Evolutionary conservation across 2,113 vertebrate genomes (phyloP), one percentile per base, ranked within the genome.

Genomic region (Amazona guildingii): DNA sequence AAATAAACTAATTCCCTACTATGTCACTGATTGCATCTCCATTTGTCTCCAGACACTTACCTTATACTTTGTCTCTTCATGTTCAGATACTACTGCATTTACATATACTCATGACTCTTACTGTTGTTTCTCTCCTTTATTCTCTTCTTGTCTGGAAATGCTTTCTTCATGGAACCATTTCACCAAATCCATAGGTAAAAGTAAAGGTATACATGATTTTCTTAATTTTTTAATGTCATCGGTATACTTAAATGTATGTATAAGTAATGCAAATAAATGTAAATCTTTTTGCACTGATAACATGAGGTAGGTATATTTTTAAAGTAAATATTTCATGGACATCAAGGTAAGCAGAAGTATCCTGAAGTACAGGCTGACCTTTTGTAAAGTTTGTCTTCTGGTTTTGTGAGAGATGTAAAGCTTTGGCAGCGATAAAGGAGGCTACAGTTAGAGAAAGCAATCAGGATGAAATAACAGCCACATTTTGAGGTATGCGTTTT

Each of bases 101-200:
- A 97, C 98, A 97, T 97, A 97, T 97, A 95, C 92, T 98, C 98
- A 98, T 97, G 94, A 98, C 98, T 98, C 97, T 99, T 98, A 99
- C 97, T 94, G 97, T 98, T 99, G 98, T 99, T 98, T 99, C 98
- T 98, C 97, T 98, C 98, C 97, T 98, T 98, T 98, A 97, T 98
- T 98, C 98, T 98, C 98, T 98, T 94, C 98, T 97, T 98, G 98
- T 98, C 98, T 98, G 99, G 98, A 98, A 99, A 98, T 98, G 98
- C 98, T 99, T 99, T 98, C 99, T 99, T 98, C 98, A 99, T 99
- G 99, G 99, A 99, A 98, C 97, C 99, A 99, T 99, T 99, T 98
- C 99, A 99, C 98, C 99, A 98, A 99, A 98, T 98, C 97, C 97
- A 98, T 99, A 99, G 99, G 99, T 99, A 99, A 99, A 99, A 99